Base-by-base conservation (phyloP, 1,140 invertebrate genomes). In the Protaetia brevitarsis region DNA sequence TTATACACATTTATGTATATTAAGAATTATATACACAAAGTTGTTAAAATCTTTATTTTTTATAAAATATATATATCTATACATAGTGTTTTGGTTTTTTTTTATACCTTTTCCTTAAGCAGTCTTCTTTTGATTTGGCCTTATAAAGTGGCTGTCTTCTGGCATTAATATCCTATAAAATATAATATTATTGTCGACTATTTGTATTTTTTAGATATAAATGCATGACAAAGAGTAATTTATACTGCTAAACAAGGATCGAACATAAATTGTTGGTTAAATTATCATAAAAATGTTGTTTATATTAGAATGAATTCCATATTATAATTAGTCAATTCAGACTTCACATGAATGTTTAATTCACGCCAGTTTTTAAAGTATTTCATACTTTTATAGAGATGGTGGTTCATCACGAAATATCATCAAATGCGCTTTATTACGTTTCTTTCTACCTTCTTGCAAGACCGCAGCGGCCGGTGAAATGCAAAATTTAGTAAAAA, bases 121-220 rank as follows among this genome's bases (percentile, higher is more conserved):
- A 1, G 13, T 51, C 68, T 76, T 77, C 59, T 77, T 77, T 67
- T 77, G 76, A 41, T 68, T 68, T 7, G 75, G 72, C 58, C 73
- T 68, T 23, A 76, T 66, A 63, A 78, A 77, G 10, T 74, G 64
- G 57, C 69, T 77, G 62, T 77, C 76, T 51, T 78, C 77, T 3
- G 72, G 68, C 76, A 78, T 77, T 63, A 77, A 60, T 64, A 78
- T 77, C 41, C 41, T 51, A 23, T 37, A 37, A 37, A 37, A 37
- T 8, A 5, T n/a, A 36, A n/a, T n/a, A n/a, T n/a, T n/a, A n/a
- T n/a, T n/a, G n/a, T n/a, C n/a, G n/a, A n/a, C n/a, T n/a, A n/a
- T n/a, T n/a, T n/a, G n/a, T n/a, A n/a, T n/a, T n/a, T n/a, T n/a
- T n/a, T n/a, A n/a, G n/a, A n/a, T n/a, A n/a, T n/a, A n/a, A n/a